A percentile compares a stretch with the other conserved stretches of the same genome.
phyloP scores from a whole-genome alignment of 1,140 invertebrate genomes.

The Antheraea pernyi region DNA sequence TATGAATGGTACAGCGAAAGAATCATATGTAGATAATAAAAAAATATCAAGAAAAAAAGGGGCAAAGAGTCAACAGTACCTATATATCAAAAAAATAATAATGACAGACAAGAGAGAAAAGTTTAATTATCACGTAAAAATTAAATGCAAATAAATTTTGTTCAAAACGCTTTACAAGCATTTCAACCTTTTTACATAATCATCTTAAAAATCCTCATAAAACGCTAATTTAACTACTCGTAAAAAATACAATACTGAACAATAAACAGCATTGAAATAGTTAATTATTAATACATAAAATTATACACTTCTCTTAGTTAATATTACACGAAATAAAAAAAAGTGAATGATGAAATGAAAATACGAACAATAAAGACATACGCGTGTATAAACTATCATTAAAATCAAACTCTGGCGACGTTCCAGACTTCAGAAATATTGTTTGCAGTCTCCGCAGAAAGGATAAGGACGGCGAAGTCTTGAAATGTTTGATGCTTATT shows the following conservation, averaged over 20 bases:
- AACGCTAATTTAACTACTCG: not conserved
- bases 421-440: constrained; percentile 67
- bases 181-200: too few relatives aligned
- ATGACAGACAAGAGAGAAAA: too few relatives aligned
- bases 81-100: too few relatives aligned
- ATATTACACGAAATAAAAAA: not conserved
- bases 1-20: too few relatives aligned
- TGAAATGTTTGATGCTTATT: constrained; percentile 34
- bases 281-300: not conserved
- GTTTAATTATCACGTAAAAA: too few relatives aligned
- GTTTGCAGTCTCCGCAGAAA: constrained; percentile 64
- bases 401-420: constrained; percentile 71
- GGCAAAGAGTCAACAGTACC: too few relatives aligned
- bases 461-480: constrained; percentile 44
- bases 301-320: not conserved
- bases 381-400: constrained; percentile 71
- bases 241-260: constrained; percentile 3
- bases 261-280: not conserved
- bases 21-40: too few relatives aligned
- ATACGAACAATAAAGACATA: constrained; percentile 57
- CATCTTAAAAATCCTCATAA: not conserved
- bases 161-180: too few relatives aligned
- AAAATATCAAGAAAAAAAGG: too few relatives aligned
- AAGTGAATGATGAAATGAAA: constrained; percentile 41
- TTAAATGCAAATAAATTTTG: too few relatives aligned